phyloP scores from a whole-genome alignment of 2,888 invertebrate species.

The Hemaris fuciformis region DNA sequence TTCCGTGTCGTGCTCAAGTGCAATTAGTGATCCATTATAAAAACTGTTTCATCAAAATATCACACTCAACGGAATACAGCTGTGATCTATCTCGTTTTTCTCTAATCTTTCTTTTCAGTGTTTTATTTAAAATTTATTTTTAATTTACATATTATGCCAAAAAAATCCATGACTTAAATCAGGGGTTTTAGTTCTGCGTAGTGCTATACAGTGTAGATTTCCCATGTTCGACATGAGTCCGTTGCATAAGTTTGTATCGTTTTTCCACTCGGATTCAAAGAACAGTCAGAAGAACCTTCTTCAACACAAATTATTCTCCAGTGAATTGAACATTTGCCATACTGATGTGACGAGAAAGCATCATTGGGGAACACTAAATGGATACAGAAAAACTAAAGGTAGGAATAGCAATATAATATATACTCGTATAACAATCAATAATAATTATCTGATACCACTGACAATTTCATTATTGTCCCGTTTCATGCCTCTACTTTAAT shows the following conservation, averaged over 20 bases:
- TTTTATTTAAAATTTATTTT: neutral
- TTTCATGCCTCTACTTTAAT: too few species aligned
- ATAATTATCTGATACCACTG: neutral
- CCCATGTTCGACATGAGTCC: conserved; percentile 75
- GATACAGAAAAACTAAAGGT: conserved; percentile 73
- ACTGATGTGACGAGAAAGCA: conserved; percentile 72
- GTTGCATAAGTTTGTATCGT: conserved; percentile 82
- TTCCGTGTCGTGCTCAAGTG: conserved; percentile 36
- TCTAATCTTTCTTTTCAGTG: neutral
- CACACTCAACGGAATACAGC: neutral
- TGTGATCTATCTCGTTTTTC: neutral
- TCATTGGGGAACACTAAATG: conserved; percentile 78
- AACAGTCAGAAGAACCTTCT: conserved; percentile 65
- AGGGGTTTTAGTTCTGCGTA: neutral
- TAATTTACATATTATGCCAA: neutral
- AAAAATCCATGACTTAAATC: neutral
- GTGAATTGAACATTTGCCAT: conserved; percentile 77
- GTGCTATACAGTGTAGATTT: neutral
- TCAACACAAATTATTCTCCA: conserved; percentile 80
- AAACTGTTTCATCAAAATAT: conserved; percentile 12
- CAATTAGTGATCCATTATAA: conserved; percentile 27
- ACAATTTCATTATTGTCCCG: too few species aligned
- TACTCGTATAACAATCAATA: neutral
- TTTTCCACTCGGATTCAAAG: conserved; percentile 82
- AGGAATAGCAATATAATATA: conserved; percentile 20